Evolutionary conservation across 2,797 vertebrate species (phyloP).

Genomic region (Sebastes elongatus): DNA sequence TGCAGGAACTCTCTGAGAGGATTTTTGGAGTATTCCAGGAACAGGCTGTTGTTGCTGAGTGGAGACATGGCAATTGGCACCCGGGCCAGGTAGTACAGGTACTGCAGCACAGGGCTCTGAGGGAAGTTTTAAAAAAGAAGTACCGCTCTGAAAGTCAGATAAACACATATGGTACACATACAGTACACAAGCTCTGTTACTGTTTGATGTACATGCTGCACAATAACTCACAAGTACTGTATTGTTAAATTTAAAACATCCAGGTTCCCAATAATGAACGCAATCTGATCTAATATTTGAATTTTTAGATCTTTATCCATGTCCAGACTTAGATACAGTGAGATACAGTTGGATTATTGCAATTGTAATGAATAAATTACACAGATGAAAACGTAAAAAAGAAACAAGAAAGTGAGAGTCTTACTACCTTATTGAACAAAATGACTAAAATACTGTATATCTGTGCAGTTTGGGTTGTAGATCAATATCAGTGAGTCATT

Average conservation of each 20-base stretch:
- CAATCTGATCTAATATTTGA: background rate
- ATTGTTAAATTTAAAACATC: background rate
- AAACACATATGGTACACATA: background rate
- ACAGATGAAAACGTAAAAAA: background rate
- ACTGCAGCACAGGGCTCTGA: slow-evolving; percentile 97
- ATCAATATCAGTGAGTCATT: background rate
- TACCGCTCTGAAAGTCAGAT: background rate
- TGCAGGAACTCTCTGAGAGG: slow-evolving; percentile 94
- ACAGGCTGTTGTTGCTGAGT: slow-evolving; percentile 97
- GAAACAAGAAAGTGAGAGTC: background rate
- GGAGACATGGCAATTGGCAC: slow-evolving; percentile 98
- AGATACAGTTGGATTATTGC: background rate
- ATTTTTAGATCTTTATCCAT: background rate
- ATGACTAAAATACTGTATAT: background rate
- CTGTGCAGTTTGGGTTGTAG: background rate
- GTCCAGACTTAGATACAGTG: background rate
- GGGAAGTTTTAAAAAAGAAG: background rate
- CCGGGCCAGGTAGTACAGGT: slow-evolving; percentile 96
- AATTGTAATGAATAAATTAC: background rate
- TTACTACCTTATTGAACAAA: background rate
- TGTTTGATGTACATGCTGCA: background rate
- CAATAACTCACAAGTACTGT: background rate
- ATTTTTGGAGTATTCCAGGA: slow-evolving; percentile 97
- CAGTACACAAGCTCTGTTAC: background rate
- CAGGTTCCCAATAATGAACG: background rate